Evolutionary conservation across 2,888 invertebrate species (phyloP), one percentile per base, ranked within the genome.

Genomic region (Endomychus coccineus): DNA sequence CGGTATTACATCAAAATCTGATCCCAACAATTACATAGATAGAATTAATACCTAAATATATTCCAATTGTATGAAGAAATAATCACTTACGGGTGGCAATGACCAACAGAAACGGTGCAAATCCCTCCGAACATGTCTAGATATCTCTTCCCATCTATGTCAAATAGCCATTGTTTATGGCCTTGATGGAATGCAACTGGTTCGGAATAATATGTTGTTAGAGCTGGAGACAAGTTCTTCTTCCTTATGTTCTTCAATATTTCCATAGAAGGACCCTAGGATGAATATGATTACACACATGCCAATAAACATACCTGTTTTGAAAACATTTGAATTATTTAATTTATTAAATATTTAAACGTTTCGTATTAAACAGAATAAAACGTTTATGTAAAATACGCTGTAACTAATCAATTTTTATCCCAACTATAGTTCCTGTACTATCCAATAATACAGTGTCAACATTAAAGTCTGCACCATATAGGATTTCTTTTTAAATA

Each of bases 111-210:
- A 22, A 97, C 89, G 0, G 97, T 98, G 10, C 94, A 95, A 51
- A 98, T 96, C 4, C 97, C 97, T 3, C 83, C 96, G 60, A 94
- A 91, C 71, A 97, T 78, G 64, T 98, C 97, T 46, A 98, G 71
- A 64, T 95, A 98, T 51, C 90, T 74, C 45, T 74, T 78, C 3
- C 92, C 92, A 34, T 77, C 73, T 45, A 84, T 76, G 64, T 96
- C 95, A 65, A 78, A 96, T 3, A 96, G 65, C 84, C 88, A 96
- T 65, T 96, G 96, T 79, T 84, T 89, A 56, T 83, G 74, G 0
- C 90, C 95, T 55, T 86, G 84, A 56, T 85, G 79, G 1, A 97
- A 69, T 4, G 92, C 70, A 24, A 97, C 54, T 0, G 95, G 95
- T 43, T 79, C 77, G 58, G 80, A 82, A 67, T 90, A 96, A 52